phyloP scores from a whole-genome alignment of 2,797 vertebrate species.

The Sebastes vulpes region DNA sequence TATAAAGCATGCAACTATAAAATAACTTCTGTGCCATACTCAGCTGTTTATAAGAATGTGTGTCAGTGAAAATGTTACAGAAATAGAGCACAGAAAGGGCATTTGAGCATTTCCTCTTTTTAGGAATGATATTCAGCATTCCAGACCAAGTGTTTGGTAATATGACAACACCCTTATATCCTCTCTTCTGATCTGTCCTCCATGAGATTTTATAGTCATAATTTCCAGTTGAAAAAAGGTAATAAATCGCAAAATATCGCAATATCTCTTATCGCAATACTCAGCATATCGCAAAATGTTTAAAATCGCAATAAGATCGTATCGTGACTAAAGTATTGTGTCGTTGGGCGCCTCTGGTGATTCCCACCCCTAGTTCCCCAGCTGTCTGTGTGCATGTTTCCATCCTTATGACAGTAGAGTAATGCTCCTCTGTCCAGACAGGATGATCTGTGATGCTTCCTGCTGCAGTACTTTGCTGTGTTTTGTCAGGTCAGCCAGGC shows the following conservation, averaged over 20 bases:
- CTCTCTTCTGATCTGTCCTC: not conserved
- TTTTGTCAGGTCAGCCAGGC: conserved; percentile 8
- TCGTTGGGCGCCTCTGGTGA: no score
- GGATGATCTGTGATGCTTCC: conserved; percentile 18
- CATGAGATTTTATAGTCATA: not conserved
- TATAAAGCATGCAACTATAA: not conserved
- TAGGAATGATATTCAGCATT: not conserved
- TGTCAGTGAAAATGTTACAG: not conserved
- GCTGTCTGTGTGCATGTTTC: not conserved
- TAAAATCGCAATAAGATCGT: no score
- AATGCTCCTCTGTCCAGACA: not conserved
- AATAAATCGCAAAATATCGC: no score
- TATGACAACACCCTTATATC: not conserved
- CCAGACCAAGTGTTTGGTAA: not conserved
- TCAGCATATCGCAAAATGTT: no score
- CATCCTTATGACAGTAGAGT: not conserved
- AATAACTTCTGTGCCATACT: not conserved
- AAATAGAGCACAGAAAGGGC: not conserved
- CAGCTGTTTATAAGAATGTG: no score
- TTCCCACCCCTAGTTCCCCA: not conserved
- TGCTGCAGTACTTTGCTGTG: conserved; percentile 14
- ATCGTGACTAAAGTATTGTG: no score
- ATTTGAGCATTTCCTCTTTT: not conserved
- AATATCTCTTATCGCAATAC: no score
- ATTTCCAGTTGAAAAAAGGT: no score